Conservation (phyloP, 2,113 vertebrate genomes). For the Hippotragus niger region DNA sequence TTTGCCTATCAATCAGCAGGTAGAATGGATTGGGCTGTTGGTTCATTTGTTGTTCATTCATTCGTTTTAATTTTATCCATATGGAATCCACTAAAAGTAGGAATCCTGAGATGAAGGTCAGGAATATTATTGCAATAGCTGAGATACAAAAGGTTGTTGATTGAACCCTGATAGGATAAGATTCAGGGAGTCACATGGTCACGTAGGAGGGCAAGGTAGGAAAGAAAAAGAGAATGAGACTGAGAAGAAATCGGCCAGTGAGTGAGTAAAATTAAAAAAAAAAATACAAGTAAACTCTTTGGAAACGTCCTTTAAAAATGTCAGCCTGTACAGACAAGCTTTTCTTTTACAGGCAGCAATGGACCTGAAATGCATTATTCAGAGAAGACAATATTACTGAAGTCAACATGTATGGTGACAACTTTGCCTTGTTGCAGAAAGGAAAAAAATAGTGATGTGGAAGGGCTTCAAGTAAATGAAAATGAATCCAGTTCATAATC, state of each 20-base stretch:
- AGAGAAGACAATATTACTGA: conserved; percentile 61
- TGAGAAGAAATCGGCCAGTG: not conserved
- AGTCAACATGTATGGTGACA: conserved; percentile 65
- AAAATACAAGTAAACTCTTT: not conserved
- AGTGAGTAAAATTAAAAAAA: not conserved
- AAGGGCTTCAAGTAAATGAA: conserved; percentile 73
- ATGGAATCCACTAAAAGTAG: not conserved
- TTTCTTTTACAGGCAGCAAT: not conserved
- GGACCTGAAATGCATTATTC: conserved; percentile 60
- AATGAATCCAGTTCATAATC: conserved; percentile 73
- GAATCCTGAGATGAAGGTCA: not conserved
- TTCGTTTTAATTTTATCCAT: not conserved
- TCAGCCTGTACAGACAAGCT: not conserved
- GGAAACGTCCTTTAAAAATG: not conserved
- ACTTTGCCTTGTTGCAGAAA: conserved; percentile 59
- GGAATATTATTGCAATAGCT: not conserved
- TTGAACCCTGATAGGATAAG: not conserved
- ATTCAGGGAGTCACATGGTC: not conserved
- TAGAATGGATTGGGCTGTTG: not conserved
- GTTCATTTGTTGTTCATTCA: not conserved
- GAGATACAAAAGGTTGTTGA: not conserved
- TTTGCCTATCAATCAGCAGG: not conserved
- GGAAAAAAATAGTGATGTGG: conserved; percentile 46
- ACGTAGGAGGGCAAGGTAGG: not conserved
- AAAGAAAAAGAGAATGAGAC: not conserved